Evolutionary conservation across 2,113 vertebrate species (phyloP), one percentile per base, ranked within the genome.

Genomic region (Geococcyx californianus): DNA sequence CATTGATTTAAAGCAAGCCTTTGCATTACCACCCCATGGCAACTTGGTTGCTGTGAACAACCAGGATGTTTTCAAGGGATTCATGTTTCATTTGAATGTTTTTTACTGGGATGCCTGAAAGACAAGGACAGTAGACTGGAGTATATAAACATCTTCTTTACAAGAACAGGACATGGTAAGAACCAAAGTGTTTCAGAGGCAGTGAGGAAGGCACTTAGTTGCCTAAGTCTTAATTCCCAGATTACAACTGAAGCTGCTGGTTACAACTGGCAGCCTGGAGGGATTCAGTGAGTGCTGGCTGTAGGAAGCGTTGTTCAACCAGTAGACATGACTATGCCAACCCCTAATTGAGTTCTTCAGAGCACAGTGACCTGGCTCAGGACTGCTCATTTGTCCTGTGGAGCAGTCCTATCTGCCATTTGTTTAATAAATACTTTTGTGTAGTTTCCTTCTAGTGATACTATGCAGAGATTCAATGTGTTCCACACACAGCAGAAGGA

Each of bases 231-330:
- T 64, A 26, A 44, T 49, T 78, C 23, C 2, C 8, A 40, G 8
- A n/a, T 6, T 56, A 16, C 13, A 44, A 17, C 0, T 29, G 28
- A 75, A 92, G 33, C 9, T n/a, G n/a, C n/a, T n/a, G n/a, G n/a
- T n/a, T n/a, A n/a, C n/a, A n/a, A n/a, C 28, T 66, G 29, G 29
- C 11, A 70, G 10, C 16, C 11, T 29, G 31, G n/a, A 70, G 20
- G 9, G 15, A 56, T 66, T 77, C 45, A 38, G 29, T 0, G 0
- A 3, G 6, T 56, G 7, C 24, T 1, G 11, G 6, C 1, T 60
- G 9, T 52, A 23, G 24, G 36, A 84, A 78, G 34, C 10, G n/a
- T 11, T 75, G 16, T 29, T 90, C 16, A 63, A 7, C 3, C 9
- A 51, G 45, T 28, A 87, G 13, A 36, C 2, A 40, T n/a, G 34